Conservation (phyloP, 2,797 vertebrate genomes). For the Myioborus melanocephalus region DNA sequence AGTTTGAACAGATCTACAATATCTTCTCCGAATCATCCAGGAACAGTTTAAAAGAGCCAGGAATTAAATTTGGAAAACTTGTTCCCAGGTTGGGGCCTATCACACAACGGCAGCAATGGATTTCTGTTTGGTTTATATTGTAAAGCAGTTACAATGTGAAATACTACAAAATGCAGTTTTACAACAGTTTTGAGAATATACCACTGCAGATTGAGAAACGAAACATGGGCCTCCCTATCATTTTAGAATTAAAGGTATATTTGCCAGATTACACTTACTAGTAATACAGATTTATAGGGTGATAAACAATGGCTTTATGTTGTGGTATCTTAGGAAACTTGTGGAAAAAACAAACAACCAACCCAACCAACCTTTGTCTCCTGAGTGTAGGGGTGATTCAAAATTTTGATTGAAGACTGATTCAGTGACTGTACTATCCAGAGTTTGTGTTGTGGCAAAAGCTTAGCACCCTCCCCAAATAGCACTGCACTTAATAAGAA, state of each 20-base stretch:
- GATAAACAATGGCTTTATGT: background rate
- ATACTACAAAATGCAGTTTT: background rate
- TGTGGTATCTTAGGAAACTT: background rate
- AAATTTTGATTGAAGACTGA: background rate
- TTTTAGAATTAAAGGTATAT: background rate
- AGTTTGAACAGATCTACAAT: background rate
- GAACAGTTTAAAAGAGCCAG: background rate
- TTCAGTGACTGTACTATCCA: background rate
- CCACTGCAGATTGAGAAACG: background rate
- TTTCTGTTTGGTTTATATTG: background rate
- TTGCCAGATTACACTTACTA: background rate
- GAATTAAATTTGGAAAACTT: background rate
- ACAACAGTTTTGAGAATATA: background rate
- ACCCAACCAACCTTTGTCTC: background rate
- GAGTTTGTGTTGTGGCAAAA: background rate
- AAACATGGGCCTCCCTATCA: rapidly evolving
- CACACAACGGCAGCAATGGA: background rate
- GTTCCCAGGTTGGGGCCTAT: background rate
- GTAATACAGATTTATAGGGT: background rate
- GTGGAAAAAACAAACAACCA: background rate
- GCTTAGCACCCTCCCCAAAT: rapidly evolving
- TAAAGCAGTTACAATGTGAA: background rate
- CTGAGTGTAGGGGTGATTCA: background rate
- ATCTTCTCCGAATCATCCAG: rapidly evolving
- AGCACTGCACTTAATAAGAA: background rate